Conservation (phyloP, 2,113 vertebrate genomes). For the Phaethornis superciliosus region DNA sequence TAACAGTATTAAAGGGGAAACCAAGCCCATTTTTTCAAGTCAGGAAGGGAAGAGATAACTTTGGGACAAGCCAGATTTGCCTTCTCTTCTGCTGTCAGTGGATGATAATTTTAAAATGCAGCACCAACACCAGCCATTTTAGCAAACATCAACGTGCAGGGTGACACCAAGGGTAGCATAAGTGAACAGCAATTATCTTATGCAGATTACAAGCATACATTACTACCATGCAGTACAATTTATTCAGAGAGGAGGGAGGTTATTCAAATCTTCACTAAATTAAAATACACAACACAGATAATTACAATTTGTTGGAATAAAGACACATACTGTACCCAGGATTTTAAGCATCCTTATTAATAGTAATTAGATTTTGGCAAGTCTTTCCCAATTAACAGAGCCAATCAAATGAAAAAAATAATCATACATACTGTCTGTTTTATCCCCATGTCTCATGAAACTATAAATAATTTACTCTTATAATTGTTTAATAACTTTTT, state of each 20-base stretch:
- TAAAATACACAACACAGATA: slow-evolving; percentile 28
- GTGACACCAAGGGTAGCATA: neutral
- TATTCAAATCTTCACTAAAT: slow-evolving; percentile 16
- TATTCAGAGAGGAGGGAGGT: slow-evolving; percentile 5
- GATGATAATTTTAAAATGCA: neutral
- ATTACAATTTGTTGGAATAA: slow-evolving; percentile 41
- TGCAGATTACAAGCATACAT: neutral
- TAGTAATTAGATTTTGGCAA: slow-evolving; percentile 45
- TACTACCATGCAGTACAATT: neutral
- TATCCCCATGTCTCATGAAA: neutral
- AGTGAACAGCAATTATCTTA: neutral
- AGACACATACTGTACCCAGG: neutral
- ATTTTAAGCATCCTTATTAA: slow-evolving; percentile 26
- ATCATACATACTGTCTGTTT: neutral
- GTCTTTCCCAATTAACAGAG: slow-evolving; percentile 15
- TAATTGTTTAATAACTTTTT: neutral
- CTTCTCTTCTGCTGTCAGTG: neutral
- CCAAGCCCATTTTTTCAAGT: neutral
- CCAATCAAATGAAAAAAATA: neutral
- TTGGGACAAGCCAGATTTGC: neutral
- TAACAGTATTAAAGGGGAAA: neutral
- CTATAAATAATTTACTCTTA: neutral
- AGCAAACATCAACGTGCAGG: neutral
- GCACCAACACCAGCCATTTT: neutral
- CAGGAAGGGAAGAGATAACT: neutral